These are phyloP conservation scores for Agriopis leucophaearia DNA, from an alignment of 2,888 invertebrate genomes.

Conservation along the genomic window DNA sequence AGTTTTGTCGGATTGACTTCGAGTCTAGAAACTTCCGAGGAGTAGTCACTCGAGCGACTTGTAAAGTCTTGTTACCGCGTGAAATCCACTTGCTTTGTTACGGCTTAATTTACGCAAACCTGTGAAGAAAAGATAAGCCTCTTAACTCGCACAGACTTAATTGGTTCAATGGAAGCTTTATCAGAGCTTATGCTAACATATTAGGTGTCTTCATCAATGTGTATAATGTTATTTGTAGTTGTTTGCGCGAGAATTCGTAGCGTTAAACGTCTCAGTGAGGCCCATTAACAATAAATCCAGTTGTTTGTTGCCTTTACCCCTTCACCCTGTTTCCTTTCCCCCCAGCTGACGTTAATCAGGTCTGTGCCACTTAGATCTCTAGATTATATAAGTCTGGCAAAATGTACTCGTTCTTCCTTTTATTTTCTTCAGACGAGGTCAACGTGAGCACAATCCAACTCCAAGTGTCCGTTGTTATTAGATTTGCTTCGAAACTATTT, in stretches of 20 bases:
- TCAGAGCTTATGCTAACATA: slow-evolving; percentile 43
- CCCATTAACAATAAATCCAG: slow-evolving; percentile 80
- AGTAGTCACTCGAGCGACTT: slow-evolving; percentile 57
- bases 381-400: slow-evolving; percentile 67
- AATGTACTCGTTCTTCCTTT: slow-evolving; percentile 60
- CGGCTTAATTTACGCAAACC: slow-evolving; percentile 57
- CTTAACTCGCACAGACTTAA: slow-evolving; percentile 54
- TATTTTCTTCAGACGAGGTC: slow-evolving; percentile 62
- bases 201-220: slow-evolving; percentile 42
- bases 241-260: slow-evolving; percentile 71
- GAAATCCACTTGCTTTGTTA: slow-evolving; percentile 59
- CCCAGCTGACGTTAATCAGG: slow-evolving; percentile 77
- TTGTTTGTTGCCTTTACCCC: slow-evolving; percentile 69
- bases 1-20: slow-evolving; percentile 51
- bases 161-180: slow-evolving; percentile 54
- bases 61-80: slow-evolving; percentile 60
- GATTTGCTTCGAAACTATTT: slow-evolving; percentile 59
- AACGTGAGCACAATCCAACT: slow-evolving; percentile 62
- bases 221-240: slow-evolving; percentile 54
- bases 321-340: slow-evolving; percentile 36
- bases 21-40: slow-evolving; percentile 63
- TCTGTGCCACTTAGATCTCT: slow-evolving; percentile 68
- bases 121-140: slow-evolving; percentile 54
- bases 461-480: slow-evolving; percentile 64
- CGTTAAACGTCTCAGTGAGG: slow-evolving; percentile 71